Conservation (phyloP, 2,797 vertebrate species). For the Pangasius macronema region DNA sequence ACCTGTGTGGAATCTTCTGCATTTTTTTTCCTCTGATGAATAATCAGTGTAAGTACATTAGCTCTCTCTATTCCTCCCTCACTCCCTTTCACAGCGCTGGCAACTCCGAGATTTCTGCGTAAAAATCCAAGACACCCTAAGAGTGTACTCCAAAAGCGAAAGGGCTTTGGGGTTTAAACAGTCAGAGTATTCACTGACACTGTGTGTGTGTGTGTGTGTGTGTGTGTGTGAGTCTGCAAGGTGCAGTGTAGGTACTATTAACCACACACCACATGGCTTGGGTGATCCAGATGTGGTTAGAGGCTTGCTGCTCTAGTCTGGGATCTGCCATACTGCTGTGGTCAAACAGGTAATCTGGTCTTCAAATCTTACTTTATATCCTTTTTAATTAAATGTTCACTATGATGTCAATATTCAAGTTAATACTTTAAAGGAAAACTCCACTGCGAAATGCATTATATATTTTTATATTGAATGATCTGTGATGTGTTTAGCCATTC, state of each 20-base stretch:
- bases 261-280: slow-evolving; percentile 65
- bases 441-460: not conserved
- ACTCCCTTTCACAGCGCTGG: slow-evolving; percentile 45
- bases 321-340: slow-evolving; percentile 9
- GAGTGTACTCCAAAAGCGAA: no score
- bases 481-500: not conserved
- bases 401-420: no score
- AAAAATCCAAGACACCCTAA: no score
- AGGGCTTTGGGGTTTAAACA: no score
- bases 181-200: no score
- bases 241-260: slow-evolving; percentile 71
- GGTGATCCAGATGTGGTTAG: slow-evolving; percentile 69
- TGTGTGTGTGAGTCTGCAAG: slow-evolving; percentile 58
- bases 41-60: slow-evolving; percentile 50
- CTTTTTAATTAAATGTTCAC: not conserved
- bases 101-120: slow-evolving; percentile 43
- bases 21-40: slow-evolving; percentile 46
- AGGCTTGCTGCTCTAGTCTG: slow-evolving; percentile 57
- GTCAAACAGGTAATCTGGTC: slow-evolving; percentile 10
- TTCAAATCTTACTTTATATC: slow-evolving; percentile 3
- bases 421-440: not conserved
- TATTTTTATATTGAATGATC: not conserved
- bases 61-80: slow-evolving; percentile 28
- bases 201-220: no score
- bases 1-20: slow-evolving; percentile 36